A percentile compares a stretch with the other conserved stretches of the same genome.
These are phyloP conservation scores for Anorthoa munda DNA, from an alignment of 2,888 invertebrate genomes.

Conservation along the genomic window DNA sequence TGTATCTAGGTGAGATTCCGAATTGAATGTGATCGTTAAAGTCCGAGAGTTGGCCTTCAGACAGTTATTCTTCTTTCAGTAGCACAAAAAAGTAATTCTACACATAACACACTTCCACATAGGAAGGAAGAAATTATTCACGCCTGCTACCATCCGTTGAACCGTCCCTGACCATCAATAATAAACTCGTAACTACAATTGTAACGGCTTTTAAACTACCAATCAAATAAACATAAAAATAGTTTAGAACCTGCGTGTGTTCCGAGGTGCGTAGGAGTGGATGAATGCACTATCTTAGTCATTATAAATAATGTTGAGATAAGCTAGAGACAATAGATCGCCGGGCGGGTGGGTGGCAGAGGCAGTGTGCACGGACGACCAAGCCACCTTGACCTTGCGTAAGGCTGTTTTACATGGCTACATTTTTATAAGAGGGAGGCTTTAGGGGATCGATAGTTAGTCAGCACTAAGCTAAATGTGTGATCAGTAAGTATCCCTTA, in stretches of 20 bases:
- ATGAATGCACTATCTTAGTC: conserved; percentile 82
- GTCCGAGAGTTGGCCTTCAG: too few species aligned
- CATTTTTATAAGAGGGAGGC: not conserved
- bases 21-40: too few species aligned
- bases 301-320: conserved; percentile 88
- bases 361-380: conserved; percentile 72
- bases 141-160: conserved; percentile 5
- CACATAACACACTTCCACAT: not conserved
- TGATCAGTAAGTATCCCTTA: not conserved
- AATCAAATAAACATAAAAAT: conserved; percentile 73
- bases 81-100: too few species aligned
- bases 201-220: conserved; percentile 69
- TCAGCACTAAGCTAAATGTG: not conserved
- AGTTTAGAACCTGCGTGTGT: conserved; percentile 54
- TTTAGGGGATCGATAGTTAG: not conserved
- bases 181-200: conserved; percentile 69
- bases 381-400: conserved; percentile 61
- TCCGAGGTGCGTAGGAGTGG: conserved; percentile 79
- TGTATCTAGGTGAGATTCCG: too few species aligned
- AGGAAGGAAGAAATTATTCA: not conserved
- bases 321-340: conserved; percentile 85
- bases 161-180: conserved; percentile 45
- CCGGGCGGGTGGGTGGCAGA: conserved; percentile 77
- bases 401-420: conserved; percentile 19
- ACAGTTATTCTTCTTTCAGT: too few species aligned